These are phyloP conservation scores for Stichodactyla helianthus DNA, from an alignment of 64 coral and sea anemone species.

Conservation along the genomic window DNA sequence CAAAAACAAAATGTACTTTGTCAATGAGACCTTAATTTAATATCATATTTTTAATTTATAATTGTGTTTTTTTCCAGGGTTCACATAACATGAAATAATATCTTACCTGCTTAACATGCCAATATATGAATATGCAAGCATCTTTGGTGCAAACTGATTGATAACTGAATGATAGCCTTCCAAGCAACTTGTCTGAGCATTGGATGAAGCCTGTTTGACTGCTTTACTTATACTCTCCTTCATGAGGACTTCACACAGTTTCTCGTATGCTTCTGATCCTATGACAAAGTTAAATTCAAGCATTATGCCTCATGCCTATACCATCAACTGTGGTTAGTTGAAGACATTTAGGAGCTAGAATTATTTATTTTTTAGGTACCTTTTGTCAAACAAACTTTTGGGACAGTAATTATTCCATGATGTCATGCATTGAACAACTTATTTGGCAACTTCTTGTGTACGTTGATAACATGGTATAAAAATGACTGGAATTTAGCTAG, in stretches of 20 bases:
- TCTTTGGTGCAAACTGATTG: slow-evolving; percentile 20
- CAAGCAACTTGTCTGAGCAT: slow-evolving; percentile 33
- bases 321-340: not conserved
- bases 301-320: not conserved
- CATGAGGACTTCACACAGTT: not conserved
- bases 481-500: slow-evolving; percentile 62
- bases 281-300: not conserved
- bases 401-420: slow-evolving; percentile 17
- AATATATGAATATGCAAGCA: no score
- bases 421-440: slow-evolving; percentile 33
- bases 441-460: slow-evolving; percentile 40
- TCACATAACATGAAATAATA: no score
- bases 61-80: no score
- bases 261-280: slow-evolving; percentile 14
- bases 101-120: no score
- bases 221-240: slow-evolving; percentile 8
- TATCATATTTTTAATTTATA: no score
- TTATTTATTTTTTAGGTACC: slow-evolving; percentile 5
- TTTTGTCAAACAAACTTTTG: slow-evolving; percentile 31
- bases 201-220: slow-evolving; percentile 45
- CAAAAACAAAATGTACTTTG: no score
- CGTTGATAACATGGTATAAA: slow-evolving; percentile 34
- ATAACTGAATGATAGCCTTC: slow-evolving; percentile 14
- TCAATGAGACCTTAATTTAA: no score
- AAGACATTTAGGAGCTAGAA: not conserved